phyloP scores from a whole-genome alignment of 2,888 invertebrate species.

The Orchestes rusci region DNA sequence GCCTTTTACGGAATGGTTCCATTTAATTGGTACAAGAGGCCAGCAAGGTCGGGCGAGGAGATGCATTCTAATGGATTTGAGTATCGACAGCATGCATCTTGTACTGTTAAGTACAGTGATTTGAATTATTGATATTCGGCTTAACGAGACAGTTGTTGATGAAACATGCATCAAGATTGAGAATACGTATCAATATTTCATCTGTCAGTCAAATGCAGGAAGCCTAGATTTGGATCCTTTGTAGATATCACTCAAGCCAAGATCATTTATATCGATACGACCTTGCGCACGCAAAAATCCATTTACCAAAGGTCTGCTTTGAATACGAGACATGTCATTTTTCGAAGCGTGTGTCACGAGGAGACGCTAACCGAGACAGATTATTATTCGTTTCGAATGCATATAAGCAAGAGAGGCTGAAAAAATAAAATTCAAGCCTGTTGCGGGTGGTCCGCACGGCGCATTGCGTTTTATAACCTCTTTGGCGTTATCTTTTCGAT shows the following conservation, averaged over 20 bases:
- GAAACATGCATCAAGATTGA: too few relatives aligned
- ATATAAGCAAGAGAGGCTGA: conserved; percentile 14
- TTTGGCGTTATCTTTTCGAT: conserved; percentile 17
- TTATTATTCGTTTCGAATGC: conserved; percentile 21
- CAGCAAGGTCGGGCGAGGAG: conserved; percentile 15
- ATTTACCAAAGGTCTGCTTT: conserved; percentile 1
- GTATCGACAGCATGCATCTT: conserved; percentile 1
- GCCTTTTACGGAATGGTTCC: conserved; percentile 15
- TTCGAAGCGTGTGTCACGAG: conserved; percentile 20
- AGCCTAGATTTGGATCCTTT: too few relatives aligned
- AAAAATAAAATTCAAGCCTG: conserved; percentile 14
- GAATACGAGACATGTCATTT: conserved; percentile 19
- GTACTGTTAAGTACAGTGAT: too few relatives aligned
- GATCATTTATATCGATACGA: conserved; percentile 8
- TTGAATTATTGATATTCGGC: too few relatives aligned
- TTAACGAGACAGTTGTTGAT: too few relatives aligned
- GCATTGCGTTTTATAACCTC: conserved; percentile 8
- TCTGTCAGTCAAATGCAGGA: too few relatives aligned
- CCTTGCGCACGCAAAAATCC: conserved; percentile 15
- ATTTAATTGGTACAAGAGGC: conserved; percentile 21
- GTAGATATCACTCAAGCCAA: background rate
- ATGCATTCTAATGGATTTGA: conserved; percentile 11
- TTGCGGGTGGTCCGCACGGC: conserved; percentile 16
- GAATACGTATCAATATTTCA: too few relatives aligned
- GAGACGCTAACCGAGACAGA: conserved; percentile 21